Conservation (phyloP, 1,140 invertebrate species). For the Tetramorium alpestre region DNA sequence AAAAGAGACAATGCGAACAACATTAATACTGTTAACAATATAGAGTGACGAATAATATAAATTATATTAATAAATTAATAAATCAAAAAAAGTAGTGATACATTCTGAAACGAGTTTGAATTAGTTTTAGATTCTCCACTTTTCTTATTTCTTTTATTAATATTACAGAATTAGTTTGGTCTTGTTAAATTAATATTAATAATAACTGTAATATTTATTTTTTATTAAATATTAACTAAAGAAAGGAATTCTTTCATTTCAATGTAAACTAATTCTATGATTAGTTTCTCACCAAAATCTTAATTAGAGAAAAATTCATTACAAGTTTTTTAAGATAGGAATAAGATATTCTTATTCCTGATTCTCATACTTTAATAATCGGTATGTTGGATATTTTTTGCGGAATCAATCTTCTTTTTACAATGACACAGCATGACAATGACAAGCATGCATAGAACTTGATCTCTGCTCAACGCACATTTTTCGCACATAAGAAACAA, state of each 20-base stretch:
- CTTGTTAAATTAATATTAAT: neutral
- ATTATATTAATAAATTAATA: neutral
- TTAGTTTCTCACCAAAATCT: neutral
- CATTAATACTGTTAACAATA: neutral
- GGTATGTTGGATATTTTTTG: neutral
- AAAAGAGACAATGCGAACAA: neutral
- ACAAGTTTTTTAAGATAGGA: neutral
- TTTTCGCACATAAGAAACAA: conserved; percentile 33
- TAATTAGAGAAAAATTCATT: neutral
- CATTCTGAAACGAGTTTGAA: neutral
- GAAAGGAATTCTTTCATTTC: neutral
- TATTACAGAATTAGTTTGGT: neutral
- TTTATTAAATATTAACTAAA: neutral
- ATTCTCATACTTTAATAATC: neutral
- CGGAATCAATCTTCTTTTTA: conserved; percentile 19
- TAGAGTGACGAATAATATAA: neutral
- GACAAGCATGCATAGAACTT: neutral
- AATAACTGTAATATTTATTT: neutral
- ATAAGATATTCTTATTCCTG: neutral
- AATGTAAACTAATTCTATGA: neutral
- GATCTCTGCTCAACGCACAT: neutral
- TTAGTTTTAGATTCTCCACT: neutral
- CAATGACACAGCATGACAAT: neutral
- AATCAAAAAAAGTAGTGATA: neutral
- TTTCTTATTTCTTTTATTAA: neutral